Percentiles rank a stretch among this genome's conserved stretches.
Evolutionary conservation across 1,140 invertebrate genomes (phyloP).

Genomic region (Gonatopus flavifemur): DNA sequence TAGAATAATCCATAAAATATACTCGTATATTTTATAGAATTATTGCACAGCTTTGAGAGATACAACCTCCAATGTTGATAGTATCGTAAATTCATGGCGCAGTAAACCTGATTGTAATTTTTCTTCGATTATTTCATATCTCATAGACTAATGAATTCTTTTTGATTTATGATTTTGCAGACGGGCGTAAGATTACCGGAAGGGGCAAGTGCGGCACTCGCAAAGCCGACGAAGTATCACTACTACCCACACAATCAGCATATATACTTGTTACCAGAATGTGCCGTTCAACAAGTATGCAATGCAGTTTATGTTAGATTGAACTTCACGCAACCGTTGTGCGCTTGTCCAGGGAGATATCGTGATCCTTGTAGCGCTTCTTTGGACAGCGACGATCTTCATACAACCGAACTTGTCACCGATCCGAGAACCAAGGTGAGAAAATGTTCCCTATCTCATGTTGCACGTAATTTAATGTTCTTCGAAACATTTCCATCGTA

Average conservation of each 20-base stretch:
- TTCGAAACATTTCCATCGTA: too few species aligned
- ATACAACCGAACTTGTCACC: constrained; percentile 85
- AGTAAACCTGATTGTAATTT: too few species aligned
- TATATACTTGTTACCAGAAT: constrained; percentile 86
- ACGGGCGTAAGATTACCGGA: constrained; percentile 70
- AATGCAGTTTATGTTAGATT: constrained; percentile 89
- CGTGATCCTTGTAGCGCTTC: constrained; percentile 87
- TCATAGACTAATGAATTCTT: too few species aligned
- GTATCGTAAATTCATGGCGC: too few species aligned
- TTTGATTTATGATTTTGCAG: constrained; percentile 68
- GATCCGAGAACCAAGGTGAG: constrained; percentile 78
- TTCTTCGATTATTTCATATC: too few species aligned
- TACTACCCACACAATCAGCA: constrained; percentile 94
- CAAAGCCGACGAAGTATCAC: constrained; percentile 88
- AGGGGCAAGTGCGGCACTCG: constrained; percentile 65
- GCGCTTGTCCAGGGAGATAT: constrained; percentile 82
- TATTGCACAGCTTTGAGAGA: too few species aligned
- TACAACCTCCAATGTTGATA: too few species aligned
- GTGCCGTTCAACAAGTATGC: constrained; percentile 90
- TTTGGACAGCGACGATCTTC: constrained; percentile 83
- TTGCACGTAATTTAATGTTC: too few species aligned
- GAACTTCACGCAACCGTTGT: constrained; percentile 90
- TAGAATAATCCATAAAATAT: too few species aligned
- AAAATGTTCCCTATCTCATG: too few species aligned
- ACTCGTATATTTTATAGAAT: too few species aligned